Evolutionary conservation across 2,113 vertebrate species (phyloP).

Genomic region (Ammodramus savannarum): DNA sequence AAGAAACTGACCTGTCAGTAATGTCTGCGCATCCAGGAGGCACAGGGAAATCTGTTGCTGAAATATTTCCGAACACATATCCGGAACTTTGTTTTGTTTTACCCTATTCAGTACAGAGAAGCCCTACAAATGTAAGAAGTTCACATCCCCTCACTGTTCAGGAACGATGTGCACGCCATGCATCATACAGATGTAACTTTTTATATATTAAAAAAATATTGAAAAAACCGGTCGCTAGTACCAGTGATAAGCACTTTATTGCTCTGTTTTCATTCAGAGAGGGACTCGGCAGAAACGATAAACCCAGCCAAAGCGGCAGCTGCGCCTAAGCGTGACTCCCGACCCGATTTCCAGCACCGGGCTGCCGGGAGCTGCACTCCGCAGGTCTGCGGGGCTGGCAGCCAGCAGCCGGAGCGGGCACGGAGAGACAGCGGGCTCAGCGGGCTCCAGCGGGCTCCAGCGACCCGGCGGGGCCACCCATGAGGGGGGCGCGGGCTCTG

Average conservation of each 20-base stretch:
- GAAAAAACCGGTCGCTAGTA: too few species aligned
- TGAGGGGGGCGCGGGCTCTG: neutral
- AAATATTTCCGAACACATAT: neutral
- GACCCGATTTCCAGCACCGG: neutral
- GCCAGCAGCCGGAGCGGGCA: neutral
- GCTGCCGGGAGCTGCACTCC: neutral
- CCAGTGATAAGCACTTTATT: neutral
- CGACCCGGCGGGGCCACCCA: too few species aligned
- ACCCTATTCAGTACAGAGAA: neutral
- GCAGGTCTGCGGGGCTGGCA: neutral
- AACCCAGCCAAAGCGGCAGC: neutral
- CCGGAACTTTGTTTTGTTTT: neutral
- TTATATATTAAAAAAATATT: neutral
- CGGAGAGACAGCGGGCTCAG: neutral
- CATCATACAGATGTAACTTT: neutral
- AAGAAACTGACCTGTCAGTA: neutral
- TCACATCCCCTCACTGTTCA: neutral
- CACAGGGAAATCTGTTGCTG: neutral
- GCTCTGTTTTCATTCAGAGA: neutral
- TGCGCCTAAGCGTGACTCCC: neutral
- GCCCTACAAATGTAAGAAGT: neutral
- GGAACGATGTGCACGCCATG: neutral
- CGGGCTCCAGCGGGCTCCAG: neutral
- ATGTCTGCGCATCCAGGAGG: neutral
- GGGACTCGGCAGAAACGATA: rapidly evolving